A percentile compares a stretch with the other conserved stretches of the same genome.
Evolutionary conservation across 2,888 invertebrate species (phyloP).

Genomic region (Melanotus villosus): DNA sequence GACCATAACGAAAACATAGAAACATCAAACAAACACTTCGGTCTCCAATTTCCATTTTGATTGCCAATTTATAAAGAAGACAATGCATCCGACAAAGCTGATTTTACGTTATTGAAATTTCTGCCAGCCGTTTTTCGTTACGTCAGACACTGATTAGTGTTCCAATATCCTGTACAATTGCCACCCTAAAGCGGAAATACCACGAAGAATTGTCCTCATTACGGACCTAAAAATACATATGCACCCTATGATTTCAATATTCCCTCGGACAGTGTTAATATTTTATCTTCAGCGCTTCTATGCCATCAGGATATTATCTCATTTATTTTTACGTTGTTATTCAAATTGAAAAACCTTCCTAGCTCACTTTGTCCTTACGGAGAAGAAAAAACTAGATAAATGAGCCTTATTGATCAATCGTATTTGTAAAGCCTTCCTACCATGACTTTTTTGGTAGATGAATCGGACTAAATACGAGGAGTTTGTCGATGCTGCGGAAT

Average conservation of each 20-base stretch:
- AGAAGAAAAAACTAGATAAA: conserved; percentile 43
- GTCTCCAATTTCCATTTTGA: conserved; percentile 23
- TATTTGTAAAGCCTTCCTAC: conserved; percentile 11
- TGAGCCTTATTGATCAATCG: conserved; percentile 35
- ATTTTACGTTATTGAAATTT: not conserved
- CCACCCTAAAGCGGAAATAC: conserved; percentile 62
- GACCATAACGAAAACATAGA: not conserved
- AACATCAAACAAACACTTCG: not conserved
- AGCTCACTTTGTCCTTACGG: conserved; percentile 35
- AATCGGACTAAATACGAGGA: conserved; percentile 10
- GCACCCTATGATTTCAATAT: conserved; percentile 67
- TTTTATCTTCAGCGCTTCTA: conserved; percentile 62
- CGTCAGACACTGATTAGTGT: conserved; percentile 64
- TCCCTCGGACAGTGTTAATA: conserved; percentile 66
- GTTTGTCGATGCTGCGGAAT: too few species aligned
- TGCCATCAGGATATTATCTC: conserved; percentile 63
- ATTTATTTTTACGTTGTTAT: conserved; percentile 59
- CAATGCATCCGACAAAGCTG: not conserved
- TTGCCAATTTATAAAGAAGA: conserved; percentile 10
- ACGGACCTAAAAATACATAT: conserved; percentile 65
- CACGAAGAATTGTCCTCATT: conserved; percentile 66
- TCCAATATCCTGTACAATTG: conserved; percentile 65
- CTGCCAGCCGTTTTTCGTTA: conserved; percentile 10
- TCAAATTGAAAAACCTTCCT: conserved; percentile 40
- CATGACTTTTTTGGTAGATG: conserved; percentile 8